Percentiles rank a stretch among this genome's conserved stretches.
Evolutionary conservation across 2,113 vertebrate genomes (phyloP).

Genomic region (Trematomus loennbergii): DNA sequence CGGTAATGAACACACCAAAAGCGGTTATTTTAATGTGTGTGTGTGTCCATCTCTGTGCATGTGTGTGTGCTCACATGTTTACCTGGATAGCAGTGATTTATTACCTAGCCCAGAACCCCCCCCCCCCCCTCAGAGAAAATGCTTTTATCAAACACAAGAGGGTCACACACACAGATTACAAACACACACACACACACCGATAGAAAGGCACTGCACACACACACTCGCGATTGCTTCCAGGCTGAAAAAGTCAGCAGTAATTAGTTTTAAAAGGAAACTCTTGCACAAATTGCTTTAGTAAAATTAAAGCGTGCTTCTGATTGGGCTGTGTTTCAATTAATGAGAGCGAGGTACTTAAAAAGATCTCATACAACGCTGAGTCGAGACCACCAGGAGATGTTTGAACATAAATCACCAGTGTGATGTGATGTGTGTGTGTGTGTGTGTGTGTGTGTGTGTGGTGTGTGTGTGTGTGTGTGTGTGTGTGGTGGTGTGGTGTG

Average conservation of each 20-base stretch:
- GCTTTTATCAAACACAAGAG: neutral
- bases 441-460: too few species aligned
- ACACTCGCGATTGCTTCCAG: conserved; percentile 40
- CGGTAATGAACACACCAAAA: too few species aligned
- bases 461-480: neutral
- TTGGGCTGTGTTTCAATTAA: conserved; percentile 50
- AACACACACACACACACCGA: neutral
- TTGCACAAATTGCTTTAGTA: conserved; percentile 38
- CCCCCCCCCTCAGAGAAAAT: conserved; percentile 49
- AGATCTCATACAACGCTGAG: conserved; percentile 30
- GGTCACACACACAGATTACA: neutral
- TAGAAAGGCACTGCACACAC: conserved; percentile 12
- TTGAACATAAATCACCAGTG: conserved; percentile 15
- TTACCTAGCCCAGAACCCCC: conserved; percentile 38
- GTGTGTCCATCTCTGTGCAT: neutral
- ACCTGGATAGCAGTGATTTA: conserved; percentile 57
- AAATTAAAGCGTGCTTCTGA: conserved; percentile 26
- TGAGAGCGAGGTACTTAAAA: conserved; percentile 25
- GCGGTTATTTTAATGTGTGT: neutral
- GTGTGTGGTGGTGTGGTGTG: neutral
- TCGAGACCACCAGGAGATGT: conserved; percentile 13
- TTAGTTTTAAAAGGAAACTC: conserved; percentile 48
- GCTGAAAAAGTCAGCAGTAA: conserved; percentile 47
- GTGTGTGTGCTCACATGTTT: conserved; percentile 36
- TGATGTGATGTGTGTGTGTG: too few species aligned